Evolutionary conservation across 2,888 invertebrate species (phyloP), one percentile per base, ranked within the genome.

Genomic region (Formica aserva): DNA sequence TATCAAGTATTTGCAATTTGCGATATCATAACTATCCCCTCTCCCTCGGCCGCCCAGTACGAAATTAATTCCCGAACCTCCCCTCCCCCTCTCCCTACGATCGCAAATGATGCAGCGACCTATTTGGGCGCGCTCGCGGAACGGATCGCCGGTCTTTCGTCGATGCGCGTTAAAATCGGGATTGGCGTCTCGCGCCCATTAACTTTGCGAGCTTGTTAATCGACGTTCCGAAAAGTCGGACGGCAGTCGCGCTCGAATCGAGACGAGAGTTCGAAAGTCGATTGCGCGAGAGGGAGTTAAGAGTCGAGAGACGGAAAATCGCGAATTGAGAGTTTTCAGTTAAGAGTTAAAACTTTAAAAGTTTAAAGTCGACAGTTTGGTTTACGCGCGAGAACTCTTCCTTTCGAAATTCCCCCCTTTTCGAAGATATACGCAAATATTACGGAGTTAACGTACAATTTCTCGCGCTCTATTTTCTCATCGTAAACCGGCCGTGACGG

Each of bases 1-100:
- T 78, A 78, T 78, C 78, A 78, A 78, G 72, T 78, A 78, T 78
- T 71, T 78, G 78, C 78, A 78, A 78, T 78, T 78, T 78, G 78
- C 78, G 72, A 78, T 78, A 78, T 78, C 78, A 78, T 78, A 78
- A 78, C 72, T 66, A 35, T 15, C 22, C 41, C 29, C 18, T 18
- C 26, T 3, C 13, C 32, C 48, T 26, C 76, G 41, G 26, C 48
- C 72, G 78, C 71, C 71, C 71, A 71, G 78, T 80, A 80, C 45
- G 60, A 80, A 80, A 80, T 80, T 80, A 80, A 80, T 80, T 80
- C 78, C 48, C 72, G 35, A 5, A 32, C 35, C 72, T 32, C 32
- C 6, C 32, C 32, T 6, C 6, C 32, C 0, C 5, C 32, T 6
- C 5, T 0, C 32, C 41, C 35, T 45, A 11, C 72, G 13, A 62